A percentile compares a stretch with the other conserved stretches of the same genome.
Conservation (phyloP, 2,888 invertebrate species). For the Thelaira solivaga region DNA sequence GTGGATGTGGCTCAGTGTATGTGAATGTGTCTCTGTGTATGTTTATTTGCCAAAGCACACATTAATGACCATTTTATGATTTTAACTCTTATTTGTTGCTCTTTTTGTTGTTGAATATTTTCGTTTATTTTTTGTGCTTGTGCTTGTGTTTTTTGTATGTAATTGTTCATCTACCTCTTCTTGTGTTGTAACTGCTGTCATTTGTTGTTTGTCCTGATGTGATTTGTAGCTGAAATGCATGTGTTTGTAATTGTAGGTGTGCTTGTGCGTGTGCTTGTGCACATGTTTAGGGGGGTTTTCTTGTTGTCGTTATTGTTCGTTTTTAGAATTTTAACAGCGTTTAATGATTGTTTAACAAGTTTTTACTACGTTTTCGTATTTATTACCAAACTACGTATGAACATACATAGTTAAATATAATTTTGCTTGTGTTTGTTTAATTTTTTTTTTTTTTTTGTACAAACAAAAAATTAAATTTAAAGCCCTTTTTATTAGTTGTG, state of each 20-base stretch:
- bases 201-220: conserved; percentile 44
- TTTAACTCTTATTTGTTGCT: conserved; percentile 32
- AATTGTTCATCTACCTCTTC: conserved; percentile 11
- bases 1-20: neutral
- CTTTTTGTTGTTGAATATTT: neutral
- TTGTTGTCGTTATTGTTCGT: conserved; percentile 41
- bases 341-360: conserved; percentile 62
- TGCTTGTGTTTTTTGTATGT: neutral
- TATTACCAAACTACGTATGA: conserved; percentile 21
- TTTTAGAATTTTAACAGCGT: conserved; percentile 61
- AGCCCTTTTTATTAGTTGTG: too few species aligned
- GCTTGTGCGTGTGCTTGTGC: too few species aligned
- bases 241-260: conserved; percentile 23
- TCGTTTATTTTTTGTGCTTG: neutral
- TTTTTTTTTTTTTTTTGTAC: neutral
- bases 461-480: too few species aligned
- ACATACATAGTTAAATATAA: neutral
- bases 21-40: neutral
- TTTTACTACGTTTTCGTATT: conserved; percentile 50
- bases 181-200: conserved; percentile 49
- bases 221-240: conserved; percentile 26
- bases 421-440: neutral
- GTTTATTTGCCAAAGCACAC: conserved; percentile 13
- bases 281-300: conserved; percentile 19
- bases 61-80: conserved; percentile 50